phyloP scores from a whole-genome alignment of 2,888 invertebrate genomes.

The Phengaris alcon region DNA sequence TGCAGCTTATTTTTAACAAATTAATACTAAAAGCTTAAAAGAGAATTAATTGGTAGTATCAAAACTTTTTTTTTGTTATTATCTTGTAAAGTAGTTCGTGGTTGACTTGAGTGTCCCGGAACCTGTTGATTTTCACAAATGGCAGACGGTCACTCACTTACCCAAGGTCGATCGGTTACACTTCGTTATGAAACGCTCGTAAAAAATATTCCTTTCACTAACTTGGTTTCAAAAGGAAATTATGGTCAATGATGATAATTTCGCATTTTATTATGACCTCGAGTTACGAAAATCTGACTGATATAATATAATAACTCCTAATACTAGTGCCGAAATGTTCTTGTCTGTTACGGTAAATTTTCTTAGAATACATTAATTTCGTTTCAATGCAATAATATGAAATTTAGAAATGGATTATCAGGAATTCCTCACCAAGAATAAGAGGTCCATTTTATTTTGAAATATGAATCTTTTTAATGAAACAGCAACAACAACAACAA shows the following conservation, averaged over 20 bases:
- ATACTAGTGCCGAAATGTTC: background rate
- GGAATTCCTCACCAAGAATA: too few relatives aligned
- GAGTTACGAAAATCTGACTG: background rate
- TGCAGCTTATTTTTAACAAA: background rate
- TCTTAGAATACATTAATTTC: too few relatives aligned
- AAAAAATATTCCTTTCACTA: constrained; percentile 13
- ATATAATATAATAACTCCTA: background rate
- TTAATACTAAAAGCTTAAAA: background rate
- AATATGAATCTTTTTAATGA: background rate
- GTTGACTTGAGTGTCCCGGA: constrained; percentile 10
- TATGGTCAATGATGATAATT: background rate
- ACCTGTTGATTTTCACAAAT: constrained; percentile 12
- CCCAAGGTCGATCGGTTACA: constrained; percentile 47
- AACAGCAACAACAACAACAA: background rate
- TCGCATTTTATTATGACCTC: background rate
- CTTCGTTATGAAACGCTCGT: background rate
- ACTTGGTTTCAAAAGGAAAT: background rate
- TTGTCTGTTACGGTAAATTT: background rate
- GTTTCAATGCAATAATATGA: background rate
- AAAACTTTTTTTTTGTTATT: constrained; percentile 8
- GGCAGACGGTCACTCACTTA: constrained; percentile 50
- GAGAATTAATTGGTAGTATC: background rate
- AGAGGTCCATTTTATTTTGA: too few relatives aligned
- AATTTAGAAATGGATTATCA: too few relatives aligned
- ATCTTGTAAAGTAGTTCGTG: background rate